A percentile compares a stretch with the other conserved stretches of the same genome.
Evolutionary conservation across 1,140 invertebrate genomes (phyloP).

Genomic region (Zophobas atratus): DNA sequence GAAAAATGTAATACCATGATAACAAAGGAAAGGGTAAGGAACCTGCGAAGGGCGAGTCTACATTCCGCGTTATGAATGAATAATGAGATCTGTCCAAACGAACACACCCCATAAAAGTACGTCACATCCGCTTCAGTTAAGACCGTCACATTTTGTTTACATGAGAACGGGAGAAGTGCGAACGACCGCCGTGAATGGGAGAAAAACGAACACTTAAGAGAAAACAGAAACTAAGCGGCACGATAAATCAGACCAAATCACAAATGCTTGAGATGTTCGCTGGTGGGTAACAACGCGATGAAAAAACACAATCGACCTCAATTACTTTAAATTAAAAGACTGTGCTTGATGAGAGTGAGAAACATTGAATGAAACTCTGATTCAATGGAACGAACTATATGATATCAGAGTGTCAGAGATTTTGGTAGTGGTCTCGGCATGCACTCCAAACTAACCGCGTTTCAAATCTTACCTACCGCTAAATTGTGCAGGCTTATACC

Average conservation of each 20-base stretch:
- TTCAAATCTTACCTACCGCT: too few species aligned
- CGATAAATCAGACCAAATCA: constrained; percentile 44
- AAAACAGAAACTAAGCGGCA: constrained; percentile 43
- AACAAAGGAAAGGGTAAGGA: constrained; percentile 23
- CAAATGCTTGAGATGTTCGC: constrained; percentile 46
- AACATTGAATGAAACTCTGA: constrained; percentile 19
- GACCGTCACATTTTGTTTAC: constrained; percentile 51
- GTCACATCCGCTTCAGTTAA: constrained; percentile 50
- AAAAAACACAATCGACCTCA: constrained; percentile 48
- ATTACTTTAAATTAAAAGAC: constrained; percentile 48
- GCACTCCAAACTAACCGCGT: too few species aligned
- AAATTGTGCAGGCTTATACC: too few species aligned
- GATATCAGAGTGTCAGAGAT: background rate
- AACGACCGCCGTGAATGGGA: constrained; percentile 45
- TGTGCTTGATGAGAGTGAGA: constrained; percentile 22
- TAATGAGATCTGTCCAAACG: constrained; percentile 50
- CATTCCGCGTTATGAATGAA: constrained; percentile 51
- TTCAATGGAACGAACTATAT: constrained; percentile 10
- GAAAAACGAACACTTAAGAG: constrained; percentile 47
- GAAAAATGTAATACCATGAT: background rate
- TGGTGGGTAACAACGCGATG: constrained; percentile 40
- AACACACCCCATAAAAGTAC: constrained; percentile 48
- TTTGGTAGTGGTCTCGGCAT: background rate
- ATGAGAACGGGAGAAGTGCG: constrained; percentile 42
- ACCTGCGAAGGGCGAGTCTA: constrained; percentile 31